Conservation (phyloP, 2,113 vertebrate species). For the Prionailurus viverrinus region DNA sequence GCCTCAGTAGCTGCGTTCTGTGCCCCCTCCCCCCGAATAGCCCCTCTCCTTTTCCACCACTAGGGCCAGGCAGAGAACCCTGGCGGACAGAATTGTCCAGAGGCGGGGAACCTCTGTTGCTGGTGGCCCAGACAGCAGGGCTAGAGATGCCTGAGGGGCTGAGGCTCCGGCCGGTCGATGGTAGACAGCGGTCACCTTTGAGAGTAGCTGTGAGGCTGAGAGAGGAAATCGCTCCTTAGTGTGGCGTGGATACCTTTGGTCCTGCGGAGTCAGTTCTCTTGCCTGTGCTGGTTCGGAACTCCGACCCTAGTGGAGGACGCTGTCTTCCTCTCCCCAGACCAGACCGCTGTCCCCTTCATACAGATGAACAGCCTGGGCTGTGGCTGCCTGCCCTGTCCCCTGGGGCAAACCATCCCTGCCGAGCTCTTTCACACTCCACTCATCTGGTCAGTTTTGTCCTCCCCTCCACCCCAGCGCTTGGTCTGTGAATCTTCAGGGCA, state of each 20-base stretch:
- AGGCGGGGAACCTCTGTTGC: neutral
- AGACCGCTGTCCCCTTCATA: neutral
- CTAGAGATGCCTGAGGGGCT: neutral
- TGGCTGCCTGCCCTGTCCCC: too few relatives aligned
- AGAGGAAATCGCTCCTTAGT: neutral
- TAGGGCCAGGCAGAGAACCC: neutral
- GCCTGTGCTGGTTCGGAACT: neutral
- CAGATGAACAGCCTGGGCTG: too few relatives aligned
- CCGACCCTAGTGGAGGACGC: neutral
- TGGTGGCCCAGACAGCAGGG: neutral
- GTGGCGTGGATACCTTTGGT: neutral
- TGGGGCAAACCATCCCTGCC: neutral
- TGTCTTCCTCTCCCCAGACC: neutral
- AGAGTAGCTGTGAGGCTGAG: too few relatives aligned
- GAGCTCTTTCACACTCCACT: neutral
- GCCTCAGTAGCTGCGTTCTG: neutral
- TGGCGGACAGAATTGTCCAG: neutral
- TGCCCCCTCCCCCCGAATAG: fast-evolving
- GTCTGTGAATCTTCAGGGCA: neutral
- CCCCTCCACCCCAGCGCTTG: neutral
- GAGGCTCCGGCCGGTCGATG: neutral
- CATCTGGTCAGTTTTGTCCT: neutral
- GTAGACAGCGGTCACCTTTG: neutral
- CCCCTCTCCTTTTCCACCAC: neutral
- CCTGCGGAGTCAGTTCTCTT: neutral